These are phyloP conservation scores for Crematogaster levior DNA, from an alignment of 2,888 invertebrate species.

Conservation along the genomic window DNA sequence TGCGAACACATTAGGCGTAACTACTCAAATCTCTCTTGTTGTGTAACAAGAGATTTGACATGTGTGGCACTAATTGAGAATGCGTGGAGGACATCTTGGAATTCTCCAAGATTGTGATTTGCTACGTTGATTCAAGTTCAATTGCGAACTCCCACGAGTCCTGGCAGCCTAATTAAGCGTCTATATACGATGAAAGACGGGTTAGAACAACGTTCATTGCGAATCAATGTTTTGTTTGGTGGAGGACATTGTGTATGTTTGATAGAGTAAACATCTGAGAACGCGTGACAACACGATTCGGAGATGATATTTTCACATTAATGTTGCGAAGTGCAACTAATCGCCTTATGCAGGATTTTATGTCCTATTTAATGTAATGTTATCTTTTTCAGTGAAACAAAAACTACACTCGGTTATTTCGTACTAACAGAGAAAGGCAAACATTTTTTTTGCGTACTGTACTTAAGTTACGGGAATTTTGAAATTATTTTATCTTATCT, in stretches of 20 bases:
- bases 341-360: not conserved
- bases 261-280: constrained; percentile 8
- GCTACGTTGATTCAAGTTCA: constrained; percentile 73
- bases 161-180: constrained; percentile 74
- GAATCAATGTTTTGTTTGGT: constrained; percentile 43
- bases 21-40: too few species aligned
- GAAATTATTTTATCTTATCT: not conserved
- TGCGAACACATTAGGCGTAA: not conserved
- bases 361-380: constrained; percentile 4
- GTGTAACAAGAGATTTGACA: constrained; percentile 7
- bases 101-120: constrained; percentile 41
- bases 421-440: not conserved
- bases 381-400: not conserved
- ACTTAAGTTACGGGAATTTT: not conserved
- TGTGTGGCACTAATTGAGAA: constrained; percentile 33
- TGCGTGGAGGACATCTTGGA: constrained; percentile 46
- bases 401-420: not conserved
- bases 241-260: constrained; percentile 1
- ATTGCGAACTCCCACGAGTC: constrained; percentile 71
- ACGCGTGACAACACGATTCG: not conserved
- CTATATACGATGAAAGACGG: constrained; percentile 68
- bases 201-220: constrained; percentile 51
- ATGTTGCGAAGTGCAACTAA: constrained; percentile 18
- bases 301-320: constrained; percentile 25
- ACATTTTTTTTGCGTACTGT: not conserved